These are phyloP conservation scores for Muscicapa adusta DNA, from an alignment of 2,113 vertebrate species.

Conservation along the genomic window DNA sequence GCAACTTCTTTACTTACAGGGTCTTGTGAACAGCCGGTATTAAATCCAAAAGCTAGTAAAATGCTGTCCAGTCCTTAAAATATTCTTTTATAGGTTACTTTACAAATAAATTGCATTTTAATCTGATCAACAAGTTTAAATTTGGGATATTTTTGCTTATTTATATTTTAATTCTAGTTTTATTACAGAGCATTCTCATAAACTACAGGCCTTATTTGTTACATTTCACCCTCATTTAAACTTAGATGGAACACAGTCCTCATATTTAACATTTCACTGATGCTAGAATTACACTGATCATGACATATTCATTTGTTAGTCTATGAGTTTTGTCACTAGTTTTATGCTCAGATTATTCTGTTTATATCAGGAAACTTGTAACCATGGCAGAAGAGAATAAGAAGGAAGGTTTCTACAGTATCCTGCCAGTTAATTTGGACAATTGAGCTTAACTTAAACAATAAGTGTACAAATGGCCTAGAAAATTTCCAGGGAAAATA, in stretches of 20 bases:
- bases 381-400: neutral
- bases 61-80: neutral
- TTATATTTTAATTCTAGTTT: neutral
- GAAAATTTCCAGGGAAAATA: neutral
- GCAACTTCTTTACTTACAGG: neutral
- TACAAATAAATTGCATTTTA: neutral
- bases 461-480: neutral
- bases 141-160: neutral
- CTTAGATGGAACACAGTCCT: neutral
- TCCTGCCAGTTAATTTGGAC: neutral
- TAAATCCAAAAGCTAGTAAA: neutral
- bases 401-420: neutral
- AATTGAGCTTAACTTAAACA: neutral
- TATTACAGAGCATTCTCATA: neutral
- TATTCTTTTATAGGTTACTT: neutral
- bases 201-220: neutral
- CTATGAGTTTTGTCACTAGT: neutral
- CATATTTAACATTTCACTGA: neutral
- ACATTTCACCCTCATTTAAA: neutral
- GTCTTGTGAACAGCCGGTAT: neutral
- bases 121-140: neutral
- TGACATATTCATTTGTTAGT: fast-evolving
- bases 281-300: neutral
- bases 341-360: neutral
- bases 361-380: neutral